These are phyloP conservation scores for Muntiacus reevesi DNA, from an alignment of 2,113 vertebrate genomes.

Conservation along the genomic window DNA sequence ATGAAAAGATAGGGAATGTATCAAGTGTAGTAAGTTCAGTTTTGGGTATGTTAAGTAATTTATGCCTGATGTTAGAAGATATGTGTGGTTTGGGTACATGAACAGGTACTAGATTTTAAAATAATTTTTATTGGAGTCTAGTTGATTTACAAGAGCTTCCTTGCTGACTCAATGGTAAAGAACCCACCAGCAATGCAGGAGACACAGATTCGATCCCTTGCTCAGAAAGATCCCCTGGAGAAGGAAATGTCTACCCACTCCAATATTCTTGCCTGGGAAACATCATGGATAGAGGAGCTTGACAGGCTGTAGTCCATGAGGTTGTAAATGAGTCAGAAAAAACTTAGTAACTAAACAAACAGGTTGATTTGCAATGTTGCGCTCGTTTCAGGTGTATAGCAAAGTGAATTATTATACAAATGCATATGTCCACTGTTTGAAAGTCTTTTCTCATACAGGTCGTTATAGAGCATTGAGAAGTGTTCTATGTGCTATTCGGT, in stretches of 20 bases:
- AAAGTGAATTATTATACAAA: background rate
- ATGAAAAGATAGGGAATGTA: background rate
- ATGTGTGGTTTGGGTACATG: background rate
- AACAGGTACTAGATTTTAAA: background rate
- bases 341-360: background rate
- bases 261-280: background rate
- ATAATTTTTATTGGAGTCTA: background rate
- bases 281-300: background rate
- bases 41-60: background rate
- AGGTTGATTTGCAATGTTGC: background rate
- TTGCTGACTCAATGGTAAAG: background rate
- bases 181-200: background rate
- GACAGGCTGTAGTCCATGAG: background rate
- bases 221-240: background rate
- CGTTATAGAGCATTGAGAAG: background rate
- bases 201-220: background rate
- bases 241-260: background rate
- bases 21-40: background rate
- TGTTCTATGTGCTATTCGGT: background rate
- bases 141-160: background rate
- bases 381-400: background rate
- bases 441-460: background rate
- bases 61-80: background rate
- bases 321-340: background rate
- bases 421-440: background rate